phyloP scores from a whole-genome alignment of 2,888 invertebrate genomes.

The Dasysyrphus tricinctus region DNA sequence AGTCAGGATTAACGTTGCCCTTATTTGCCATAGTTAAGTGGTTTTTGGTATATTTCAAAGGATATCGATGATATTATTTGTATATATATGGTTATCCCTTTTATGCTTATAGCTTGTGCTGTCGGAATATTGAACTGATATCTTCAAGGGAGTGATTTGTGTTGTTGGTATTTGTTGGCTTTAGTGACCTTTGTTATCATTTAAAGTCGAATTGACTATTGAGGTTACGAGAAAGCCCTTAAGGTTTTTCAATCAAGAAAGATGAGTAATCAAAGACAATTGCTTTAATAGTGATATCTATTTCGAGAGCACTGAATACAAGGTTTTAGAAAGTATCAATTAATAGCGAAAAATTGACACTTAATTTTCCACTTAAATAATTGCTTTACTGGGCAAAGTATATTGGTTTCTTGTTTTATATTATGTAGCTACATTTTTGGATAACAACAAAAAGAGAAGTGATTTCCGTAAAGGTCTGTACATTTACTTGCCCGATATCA shows the following conservation, averaged over 20 bases:
- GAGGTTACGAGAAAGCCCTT: neutral
- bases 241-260: conserved; percentile 13
- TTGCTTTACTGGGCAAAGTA: too few species aligned
- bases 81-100: conserved; percentile 22
- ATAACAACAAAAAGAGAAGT: too few species aligned
- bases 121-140: neutral
- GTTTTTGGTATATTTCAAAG: conserved; percentile 48
- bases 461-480: too few species aligned
- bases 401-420: too few species aligned
- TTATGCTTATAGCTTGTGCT: conserved; percentile 8
- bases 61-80: conserved; percentile 49
- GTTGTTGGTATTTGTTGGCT: conserved; percentile 18
- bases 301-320: neutral
- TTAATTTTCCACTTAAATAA: too few species aligned
- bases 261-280: conserved; percentile 7
- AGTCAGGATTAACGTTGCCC: conserved; percentile 27
- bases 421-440: too few species aligned
- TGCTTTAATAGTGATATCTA: neutral
- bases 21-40: conserved; percentile 14
- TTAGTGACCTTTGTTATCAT: conserved; percentile 40
- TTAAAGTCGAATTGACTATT: conserved; percentile 10
- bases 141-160: neutral
- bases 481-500: too few species aligned
- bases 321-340: too few species aligned
- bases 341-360: too few species aligned